Base-by-base conservation (phyloP, 2,888 invertebrate species). In the Chymomyza fuscimana region DNA sequence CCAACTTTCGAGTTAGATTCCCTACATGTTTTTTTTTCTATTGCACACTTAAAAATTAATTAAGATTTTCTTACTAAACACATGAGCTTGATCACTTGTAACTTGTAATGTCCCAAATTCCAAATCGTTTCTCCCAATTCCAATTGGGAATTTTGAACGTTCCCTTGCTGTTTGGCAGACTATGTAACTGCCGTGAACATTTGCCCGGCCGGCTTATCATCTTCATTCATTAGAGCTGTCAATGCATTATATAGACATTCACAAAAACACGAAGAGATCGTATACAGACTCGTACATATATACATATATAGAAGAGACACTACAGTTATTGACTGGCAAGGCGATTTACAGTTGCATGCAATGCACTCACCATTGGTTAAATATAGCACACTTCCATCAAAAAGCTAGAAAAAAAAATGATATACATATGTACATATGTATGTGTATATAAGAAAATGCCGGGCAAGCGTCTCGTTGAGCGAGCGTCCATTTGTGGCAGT, bases 381-480 rank as follows among this genome's bases (percentile, higher is more conserved):
- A 82, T 88, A 82, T 88, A 88, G 88, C 87, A 84, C 88, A 82
- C 88, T 88, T 82, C 88, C 88, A 82, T 82, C 86, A 85, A 73
- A 77, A 72, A 62, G 22, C 16, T 70, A 75, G 25, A 52, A 51
- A 19, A 52, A 51, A 19, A 51, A 1, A 51, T 5, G 5, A 51
- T n/a, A 51, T 51, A 51, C 5, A 16, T 10, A 16, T 51, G 16
- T 51, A 16, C 16, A 16, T 51, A 51, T 9, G 5, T 16, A 25
- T 9, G 5, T 12, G 25, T 52, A 25, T 46, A 54, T 61, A 69
- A 66, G 36, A 60, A 68, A 22, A 69, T 70, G 70, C 74, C 69
- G 74, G 74, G 72, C 65, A 79, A 80, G 69, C 78, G 75, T 67
- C 76, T 72, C 16, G 54, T n/a, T 9, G 19, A 22, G 10, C 16